phyloP scores from a whole-genome alignment of 1,140 invertebrate species.

The Macrostomum lignano region DNA sequence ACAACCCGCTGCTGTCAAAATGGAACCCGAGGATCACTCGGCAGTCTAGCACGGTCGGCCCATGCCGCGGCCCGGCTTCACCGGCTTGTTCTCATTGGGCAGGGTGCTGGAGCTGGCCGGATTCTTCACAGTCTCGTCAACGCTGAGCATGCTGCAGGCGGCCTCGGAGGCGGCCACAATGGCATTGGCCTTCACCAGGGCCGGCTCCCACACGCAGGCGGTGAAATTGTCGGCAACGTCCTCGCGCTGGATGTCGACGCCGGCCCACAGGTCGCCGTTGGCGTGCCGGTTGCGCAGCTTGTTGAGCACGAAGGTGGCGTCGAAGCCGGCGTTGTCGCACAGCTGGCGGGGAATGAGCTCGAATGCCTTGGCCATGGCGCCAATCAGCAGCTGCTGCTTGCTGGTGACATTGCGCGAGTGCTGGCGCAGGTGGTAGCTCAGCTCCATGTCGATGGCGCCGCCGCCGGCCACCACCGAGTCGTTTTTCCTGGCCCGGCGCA shows the following conservation, averaged over 20 bases:
- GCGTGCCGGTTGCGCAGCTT: constrained; percentile 83
- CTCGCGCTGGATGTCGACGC: constrained; percentile 72
- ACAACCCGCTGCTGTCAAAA: too few species aligned
- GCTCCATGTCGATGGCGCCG: constrained; percentile 93
- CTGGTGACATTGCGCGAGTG: constrained; percentile 64
- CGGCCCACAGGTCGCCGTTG: constrained; percentile 65
- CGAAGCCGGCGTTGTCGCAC: constrained; percentile 93
- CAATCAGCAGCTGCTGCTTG: constrained; percentile 79
- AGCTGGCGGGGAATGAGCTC: constrained; percentile 78
- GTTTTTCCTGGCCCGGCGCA: constrained; percentile 61
- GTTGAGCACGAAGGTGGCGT: constrained; percentile 85
- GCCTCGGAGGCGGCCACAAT: constrained; percentile 79
- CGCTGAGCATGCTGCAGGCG: constrained; percentile 68
- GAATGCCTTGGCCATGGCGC: constrained; percentile 65
- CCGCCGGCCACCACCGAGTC: constrained; percentile 40
- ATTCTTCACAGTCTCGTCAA: constrained; percentile 90
- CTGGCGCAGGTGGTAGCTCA: constrained; percentile 63
- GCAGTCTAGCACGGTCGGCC: too few species aligned
- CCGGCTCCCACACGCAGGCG: constrained; percentile 83
- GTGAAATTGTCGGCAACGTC: constrained; percentile 75
- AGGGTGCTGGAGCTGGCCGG: constrained; percentile 28
- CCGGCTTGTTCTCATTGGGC: constrained; percentile 5
- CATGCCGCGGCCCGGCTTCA: background rate
- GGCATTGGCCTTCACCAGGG: constrained; percentile 81
- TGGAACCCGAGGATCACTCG: too few species aligned